Conservation (phyloP, 2,888 invertebrate species). For the Parnassius mnemosyne region DNA sequence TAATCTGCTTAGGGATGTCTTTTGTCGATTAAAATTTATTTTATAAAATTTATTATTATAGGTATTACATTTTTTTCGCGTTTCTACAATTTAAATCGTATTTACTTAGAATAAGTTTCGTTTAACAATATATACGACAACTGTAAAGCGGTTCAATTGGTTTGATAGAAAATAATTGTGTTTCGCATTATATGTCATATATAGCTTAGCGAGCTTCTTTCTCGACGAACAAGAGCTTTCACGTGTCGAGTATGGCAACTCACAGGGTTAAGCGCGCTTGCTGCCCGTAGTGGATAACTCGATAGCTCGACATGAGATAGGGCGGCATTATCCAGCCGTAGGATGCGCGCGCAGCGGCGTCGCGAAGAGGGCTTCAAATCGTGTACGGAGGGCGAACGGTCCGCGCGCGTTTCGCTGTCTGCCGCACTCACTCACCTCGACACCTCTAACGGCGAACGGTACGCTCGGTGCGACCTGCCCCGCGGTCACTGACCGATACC, state of each 20-base stretch:
- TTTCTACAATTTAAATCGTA: background rate
- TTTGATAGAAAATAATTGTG: conserved; percentile 27
- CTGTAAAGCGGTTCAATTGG: conserved; percentile 22
- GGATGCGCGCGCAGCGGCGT: conserved; percentile 75
- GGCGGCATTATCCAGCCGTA: conserved; percentile 70
- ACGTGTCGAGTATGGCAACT: conserved; percentile 50
- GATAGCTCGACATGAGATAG: conserved; percentile 74
- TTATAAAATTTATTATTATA: conserved; percentile 3
- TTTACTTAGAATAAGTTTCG: conserved; percentile 1
- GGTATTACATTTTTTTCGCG: background rate
- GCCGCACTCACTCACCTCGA: conserved; percentile 53
- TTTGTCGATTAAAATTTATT: conserved; percentile 63
- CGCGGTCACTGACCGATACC: conserved; percentile 72
- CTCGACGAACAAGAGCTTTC: conserved; percentile 42
- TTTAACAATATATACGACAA: conserved; percentile 3
- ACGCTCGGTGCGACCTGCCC: conserved; percentile 51
- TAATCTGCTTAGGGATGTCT: conserved; percentile 78
- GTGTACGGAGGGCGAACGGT: conserved; percentile 73
- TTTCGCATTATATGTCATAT: conserved; percentile 19
- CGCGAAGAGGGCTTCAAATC: conserved; percentile 76
- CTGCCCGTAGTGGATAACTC: conserved; percentile 65
- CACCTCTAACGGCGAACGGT: conserved; percentile 60
- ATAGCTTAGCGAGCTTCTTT: conserved; percentile 36
- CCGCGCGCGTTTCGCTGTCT: conserved; percentile 58
- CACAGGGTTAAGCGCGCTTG: conserved; percentile 62